These are phyloP conservation scores for Cercopithecus neglectus DNA, from an alignment of 2,797 vertebrate species.

Conservation along the genomic window DNA sequence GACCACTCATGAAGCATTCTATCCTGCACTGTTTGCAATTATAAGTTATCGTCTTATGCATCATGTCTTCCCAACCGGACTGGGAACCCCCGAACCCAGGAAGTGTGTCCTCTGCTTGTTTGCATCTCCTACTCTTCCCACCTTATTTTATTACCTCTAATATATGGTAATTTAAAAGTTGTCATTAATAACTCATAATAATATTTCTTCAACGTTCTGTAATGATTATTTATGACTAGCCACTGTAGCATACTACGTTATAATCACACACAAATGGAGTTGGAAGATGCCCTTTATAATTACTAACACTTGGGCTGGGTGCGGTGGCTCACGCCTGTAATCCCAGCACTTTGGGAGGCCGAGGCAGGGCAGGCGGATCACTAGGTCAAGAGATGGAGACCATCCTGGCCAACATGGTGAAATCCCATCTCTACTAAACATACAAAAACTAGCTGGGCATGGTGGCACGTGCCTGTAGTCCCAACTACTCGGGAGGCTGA, in stretches of 20 bases:
- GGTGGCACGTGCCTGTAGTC: no score
- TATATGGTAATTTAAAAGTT: background rate
- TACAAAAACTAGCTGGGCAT: no score
- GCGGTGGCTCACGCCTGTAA: no score
- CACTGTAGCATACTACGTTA: rapidly evolving
- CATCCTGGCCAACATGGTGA: no score
- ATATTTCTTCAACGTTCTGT: background rate
- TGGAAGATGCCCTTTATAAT: background rate
- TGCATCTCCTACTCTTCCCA: background rate
- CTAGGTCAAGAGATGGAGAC: no score
- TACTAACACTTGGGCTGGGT: no score
- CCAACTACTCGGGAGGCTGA: no score
- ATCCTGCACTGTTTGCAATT: background rate
- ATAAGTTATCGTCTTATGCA: background rate
- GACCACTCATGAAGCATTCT: background rate
- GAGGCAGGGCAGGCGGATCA: no score
- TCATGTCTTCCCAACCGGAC: background rate
- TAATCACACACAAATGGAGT: background rate
- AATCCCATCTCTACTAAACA: no score
- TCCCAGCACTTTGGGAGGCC: no score
- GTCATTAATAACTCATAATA: background rate
- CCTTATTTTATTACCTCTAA: background rate
- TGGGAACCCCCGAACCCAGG: no score
- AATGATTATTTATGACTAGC: background rate
- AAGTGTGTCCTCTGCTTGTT: background rate